Base-by-base conservation (phyloP, 2,888 invertebrate genomes). In the Sarcophaga subvicina region DNA sequence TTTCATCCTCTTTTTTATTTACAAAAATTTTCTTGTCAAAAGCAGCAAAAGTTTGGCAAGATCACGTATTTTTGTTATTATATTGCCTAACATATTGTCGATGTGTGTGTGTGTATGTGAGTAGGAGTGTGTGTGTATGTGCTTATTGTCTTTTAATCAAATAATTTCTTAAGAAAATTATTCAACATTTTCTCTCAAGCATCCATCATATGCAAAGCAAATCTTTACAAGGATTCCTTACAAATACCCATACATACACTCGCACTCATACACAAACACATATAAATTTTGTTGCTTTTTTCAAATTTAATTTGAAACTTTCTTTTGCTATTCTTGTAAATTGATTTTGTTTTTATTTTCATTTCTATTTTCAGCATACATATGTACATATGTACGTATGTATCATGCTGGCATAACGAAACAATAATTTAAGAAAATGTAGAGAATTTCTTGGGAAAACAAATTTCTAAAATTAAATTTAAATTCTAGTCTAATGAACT, bases 401-500 rank as follows among this genome's bases (percentile, higher is more conserved):
- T n/a, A 22, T 4, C 6, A 73, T 59, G 27, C n/a, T 59, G 47
- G 11, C 60, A 47, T 47, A 12, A 59, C 37, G 37, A 37, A 77
- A 20, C 25, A 69, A 62, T 25, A 70, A 64, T 2, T 67, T 60
- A 45, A 66, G 25, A 63, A 75, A 67, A 20, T 20, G 20, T 12
- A 64, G 0, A 76, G 45, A 3, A 77, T 62, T 70, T 80, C 49
- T 62, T 20, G 20, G 27, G 10, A 59, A 77, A 78, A 72, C n/a
- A 37, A 69, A 75, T 78, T 70, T 67, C 69, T 45, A 75, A 77
- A 84, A 64, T 81, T 82, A 81, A 70, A 60, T 78, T 70, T 83
- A 2, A 54, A 81, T 83, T 83, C 69, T 78, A 80, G 73, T 78
- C 75, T 81, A 81, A 84, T 83, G 81, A 84, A 87, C 66, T 81